phyloP scores from a whole-genome alignment of 1,140 invertebrate species.

The Ceratina calcarata region DNA sequence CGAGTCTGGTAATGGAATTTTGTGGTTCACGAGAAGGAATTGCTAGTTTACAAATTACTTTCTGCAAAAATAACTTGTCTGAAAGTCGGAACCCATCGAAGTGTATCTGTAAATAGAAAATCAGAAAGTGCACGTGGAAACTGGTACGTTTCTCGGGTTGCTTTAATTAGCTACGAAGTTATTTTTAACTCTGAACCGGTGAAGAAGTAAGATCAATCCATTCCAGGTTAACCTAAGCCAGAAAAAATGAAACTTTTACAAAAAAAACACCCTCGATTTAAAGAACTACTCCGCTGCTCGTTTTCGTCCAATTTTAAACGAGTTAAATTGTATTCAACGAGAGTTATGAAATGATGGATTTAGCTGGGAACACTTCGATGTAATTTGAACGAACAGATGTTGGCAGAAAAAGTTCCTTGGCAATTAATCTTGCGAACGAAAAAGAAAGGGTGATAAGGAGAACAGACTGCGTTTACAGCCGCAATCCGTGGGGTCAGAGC shows the following conservation, averaged over 20 bases:
- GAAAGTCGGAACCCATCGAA: background rate
- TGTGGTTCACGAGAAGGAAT: no score
- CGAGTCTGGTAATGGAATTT: background rate
- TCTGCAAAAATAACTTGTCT: background rate
- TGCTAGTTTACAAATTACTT: background rate
- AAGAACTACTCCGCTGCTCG: background rate
- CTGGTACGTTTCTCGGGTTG: background rate
- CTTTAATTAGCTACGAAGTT: background rate
- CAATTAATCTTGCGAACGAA: background rate
- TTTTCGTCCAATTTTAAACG: background rate
- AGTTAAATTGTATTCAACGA: no score
- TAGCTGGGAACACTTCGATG: no score
- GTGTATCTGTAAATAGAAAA: background rate
- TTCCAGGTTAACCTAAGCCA: no score
- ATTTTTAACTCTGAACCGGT: no score
- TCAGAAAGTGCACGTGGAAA: background rate
- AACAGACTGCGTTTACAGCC: background rate
- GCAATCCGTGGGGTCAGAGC: slow-evolving; percentile 15
- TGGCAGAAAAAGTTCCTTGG: background rate
- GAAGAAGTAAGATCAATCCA: no score
- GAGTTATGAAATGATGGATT: no score
- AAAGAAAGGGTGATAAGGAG: no score
- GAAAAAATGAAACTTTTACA: no score
- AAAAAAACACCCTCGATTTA: background rate
- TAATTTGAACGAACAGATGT: background rate